A percentile compares a stretch with the other conserved stretches of the same genome.
These are phyloP conservation scores for Lanius collurio DNA, from an alignment of 2,113 vertebrate genomes.

Conservation along the genomic window DNA sequence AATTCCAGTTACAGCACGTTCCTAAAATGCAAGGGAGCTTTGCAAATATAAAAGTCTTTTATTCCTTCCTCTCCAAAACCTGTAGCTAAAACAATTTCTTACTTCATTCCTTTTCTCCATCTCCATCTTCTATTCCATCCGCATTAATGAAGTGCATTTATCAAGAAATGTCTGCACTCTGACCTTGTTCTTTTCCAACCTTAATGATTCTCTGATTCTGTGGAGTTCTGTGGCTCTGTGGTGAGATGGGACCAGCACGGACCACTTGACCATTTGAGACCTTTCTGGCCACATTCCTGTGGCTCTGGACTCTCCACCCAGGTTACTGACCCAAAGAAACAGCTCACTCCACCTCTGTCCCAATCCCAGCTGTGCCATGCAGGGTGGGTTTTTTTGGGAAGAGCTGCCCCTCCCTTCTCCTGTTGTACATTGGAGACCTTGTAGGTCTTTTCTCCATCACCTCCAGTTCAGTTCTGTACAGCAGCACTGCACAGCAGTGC, in stretches of 20 bases:
- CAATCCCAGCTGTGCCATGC: neutral
- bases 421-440: fast-evolving
- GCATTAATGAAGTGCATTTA: neutral
- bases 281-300: neutral
- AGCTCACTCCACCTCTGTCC: neutral
- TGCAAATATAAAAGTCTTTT: neutral
- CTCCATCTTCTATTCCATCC: neutral
- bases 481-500: fast-evolving
- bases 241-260: neutral
- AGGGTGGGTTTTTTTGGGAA: neutral
- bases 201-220: neutral
- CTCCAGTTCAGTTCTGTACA: neutral
- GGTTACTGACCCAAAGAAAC: neutral
- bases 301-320: neutral
- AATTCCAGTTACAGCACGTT: neutral
- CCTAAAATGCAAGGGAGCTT: neutral
- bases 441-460: neutral
- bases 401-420: neutral
- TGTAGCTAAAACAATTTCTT: neutral
- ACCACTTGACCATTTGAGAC: neutral
- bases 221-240: neutral
- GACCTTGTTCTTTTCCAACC: neutral
- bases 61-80: neutral
- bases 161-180: neutral
- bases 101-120: neutral